Evolutionary conservation across 2,113 vertebrate species (phyloP), one percentile per base, ranked within the genome.

Genomic region (Ascaphus truei): DNA sequence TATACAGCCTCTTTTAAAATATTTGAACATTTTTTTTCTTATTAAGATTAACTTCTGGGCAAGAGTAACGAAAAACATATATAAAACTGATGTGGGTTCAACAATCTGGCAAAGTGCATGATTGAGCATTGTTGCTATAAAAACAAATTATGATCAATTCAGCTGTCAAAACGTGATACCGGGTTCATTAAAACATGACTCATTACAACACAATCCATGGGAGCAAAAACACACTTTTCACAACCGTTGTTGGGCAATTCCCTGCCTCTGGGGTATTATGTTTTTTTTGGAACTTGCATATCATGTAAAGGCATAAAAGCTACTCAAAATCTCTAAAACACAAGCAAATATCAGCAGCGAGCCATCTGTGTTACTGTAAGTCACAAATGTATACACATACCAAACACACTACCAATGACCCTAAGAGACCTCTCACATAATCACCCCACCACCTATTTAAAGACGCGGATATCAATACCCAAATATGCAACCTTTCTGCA

Each of bases 381-480:
- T 43, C 13, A 45, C 15, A 3, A 39, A 31, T 20, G 18, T 30
- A 23, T 43, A 4, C n/a, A 16, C 34, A 59, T 39, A 39, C 26
- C 9, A 61, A 56, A 61, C 41, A 31, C 33, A 25, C 1, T 66
- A 50, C 62, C 51, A 56, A 25, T 67, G 29, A 67, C 63, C 63
- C 37, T 56, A 56, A 25, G 63, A 67, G 37, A 67, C 63, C 63
- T 45, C 63, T 12, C 63, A 67, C 51, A 56, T 67, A 29, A 56
- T 56, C 63, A 67, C 22, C 18, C 37, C 23, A 11, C 27, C 6
- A 45, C 45, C 51, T 67, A 67, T 67, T 67, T 67, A 45, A 67
- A 67, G 63, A 56, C 12, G 26, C 18, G 29, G 34, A n/a, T 37
- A 57, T 43, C 36, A 67, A 43, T 56, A 52, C 51, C 50, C 37